Evolutionary conservation across 2,797 vertebrate species (phyloP).

Genomic region (Pelodytes ibericus): DNA sequence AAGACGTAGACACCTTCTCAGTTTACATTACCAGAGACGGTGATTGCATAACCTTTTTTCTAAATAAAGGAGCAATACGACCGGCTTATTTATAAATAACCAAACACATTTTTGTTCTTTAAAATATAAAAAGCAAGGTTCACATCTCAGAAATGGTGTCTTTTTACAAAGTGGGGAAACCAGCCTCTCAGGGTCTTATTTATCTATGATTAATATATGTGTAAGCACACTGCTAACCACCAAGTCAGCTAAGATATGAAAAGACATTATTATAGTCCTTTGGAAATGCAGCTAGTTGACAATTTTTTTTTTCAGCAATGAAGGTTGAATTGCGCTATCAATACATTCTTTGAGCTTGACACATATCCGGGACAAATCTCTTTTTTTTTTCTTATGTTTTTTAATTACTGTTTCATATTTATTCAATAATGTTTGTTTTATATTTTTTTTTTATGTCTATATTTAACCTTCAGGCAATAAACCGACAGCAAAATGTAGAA

Average conservation of each 20-base stretch:
- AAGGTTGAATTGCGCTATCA: background rate
- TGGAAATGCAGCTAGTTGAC: background rate
- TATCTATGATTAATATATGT: slow-evolving; percentile 55
- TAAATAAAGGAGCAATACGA: too few relatives aligned
- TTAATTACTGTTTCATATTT: background rate
- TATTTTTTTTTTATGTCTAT: background rate
- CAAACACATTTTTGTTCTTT: too few relatives aligned
- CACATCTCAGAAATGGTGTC: too few relatives aligned
- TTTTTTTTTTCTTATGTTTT: too few relatives aligned
- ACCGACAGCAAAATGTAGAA: background rate
- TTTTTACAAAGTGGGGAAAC: too few relatives aligned
- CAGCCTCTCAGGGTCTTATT: too few relatives aligned
- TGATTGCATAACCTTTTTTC: too few relatives aligned
- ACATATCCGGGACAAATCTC: background rate
- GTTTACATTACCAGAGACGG: too few relatives aligned
- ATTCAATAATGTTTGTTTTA: background rate
- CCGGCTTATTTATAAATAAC: too few relatives aligned
- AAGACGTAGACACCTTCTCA: too few relatives aligned
- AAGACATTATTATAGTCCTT: slow-evolving; percentile 24
- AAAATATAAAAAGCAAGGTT: too few relatives aligned
- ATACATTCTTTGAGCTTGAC: background rate
- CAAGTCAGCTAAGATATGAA: slow-evolving; percentile 60
- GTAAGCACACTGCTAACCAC: slow-evolving; percentile 52
- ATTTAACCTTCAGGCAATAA: background rate
- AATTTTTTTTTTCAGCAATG: background rate